Evolutionary conservation across 1,140 invertebrate species (phyloP).

Genomic region (Cydia pomonella): DNA sequence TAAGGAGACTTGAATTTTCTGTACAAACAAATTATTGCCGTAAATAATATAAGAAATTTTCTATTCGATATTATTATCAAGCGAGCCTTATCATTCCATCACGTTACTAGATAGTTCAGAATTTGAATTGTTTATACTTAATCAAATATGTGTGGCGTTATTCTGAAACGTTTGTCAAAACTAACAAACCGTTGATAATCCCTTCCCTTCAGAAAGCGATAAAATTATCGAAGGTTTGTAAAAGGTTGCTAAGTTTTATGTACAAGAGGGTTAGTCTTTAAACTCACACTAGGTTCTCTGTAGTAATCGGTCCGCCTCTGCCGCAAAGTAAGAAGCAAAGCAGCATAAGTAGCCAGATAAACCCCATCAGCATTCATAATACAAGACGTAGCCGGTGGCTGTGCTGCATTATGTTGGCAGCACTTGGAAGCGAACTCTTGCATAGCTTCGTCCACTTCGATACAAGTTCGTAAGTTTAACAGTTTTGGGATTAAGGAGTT

Average conservation of each 20-base stretch:
- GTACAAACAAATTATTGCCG: conserved; percentile 41
- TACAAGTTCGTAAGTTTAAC: conserved; percentile 86
- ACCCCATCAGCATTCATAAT: conserved; percentile 98
- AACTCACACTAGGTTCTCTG: conserved; percentile 83
- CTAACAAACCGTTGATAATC: too few relatives aligned
- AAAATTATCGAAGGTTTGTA: too few relatives aligned
- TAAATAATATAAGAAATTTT: too few relatives aligned
- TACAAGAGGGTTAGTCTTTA: too few relatives aligned
- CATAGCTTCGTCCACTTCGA: conserved; percentile 93
- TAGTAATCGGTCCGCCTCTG: conserved; percentile 90
- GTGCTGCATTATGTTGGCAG: conserved; percentile 89
- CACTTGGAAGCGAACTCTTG: conserved; percentile 95
- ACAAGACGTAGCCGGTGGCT: conserved; percentile 83
- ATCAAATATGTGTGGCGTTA: too few relatives aligned
- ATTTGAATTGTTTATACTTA: too few relatives aligned
- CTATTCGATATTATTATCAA: too few relatives aligned
- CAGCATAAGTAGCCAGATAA: conserved; percentile 93
- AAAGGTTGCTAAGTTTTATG: too few relatives aligned
- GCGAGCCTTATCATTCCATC: too few relatives aligned
- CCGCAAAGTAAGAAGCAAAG: conserved; percentile 91
- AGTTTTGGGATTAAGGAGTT: conserved; percentile 87
- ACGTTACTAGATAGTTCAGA: background rate
- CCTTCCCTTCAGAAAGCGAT: too few relatives aligned
- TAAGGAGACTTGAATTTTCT: conserved; percentile 82
- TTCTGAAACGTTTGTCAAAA: too few relatives aligned